Conservation (phyloP, 53 echinoderm and acorn worm genomes). For the Mesocentrotus franciscanus region DNA sequence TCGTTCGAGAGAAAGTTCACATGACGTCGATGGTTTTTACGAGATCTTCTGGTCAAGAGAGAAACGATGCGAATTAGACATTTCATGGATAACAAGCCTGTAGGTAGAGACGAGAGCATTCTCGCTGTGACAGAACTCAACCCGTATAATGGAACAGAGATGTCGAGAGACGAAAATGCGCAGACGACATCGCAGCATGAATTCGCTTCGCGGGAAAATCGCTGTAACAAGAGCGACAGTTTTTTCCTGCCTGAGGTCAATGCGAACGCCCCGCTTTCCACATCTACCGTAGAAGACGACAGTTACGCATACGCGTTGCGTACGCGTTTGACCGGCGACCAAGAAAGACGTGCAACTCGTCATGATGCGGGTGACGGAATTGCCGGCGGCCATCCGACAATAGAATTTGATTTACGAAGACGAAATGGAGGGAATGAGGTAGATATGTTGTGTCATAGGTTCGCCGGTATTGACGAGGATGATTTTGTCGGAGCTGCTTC, state of each 20-base stretch:
- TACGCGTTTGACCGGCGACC: slow-evolving; percentile 2
- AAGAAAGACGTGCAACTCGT: neutral
- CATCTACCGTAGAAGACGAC: neutral
- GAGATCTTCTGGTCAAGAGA: slow-evolving; percentile 32
- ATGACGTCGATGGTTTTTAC: neutral
- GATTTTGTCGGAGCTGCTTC: slow-evolving; percentile 17
- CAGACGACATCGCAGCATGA: slow-evolving; percentile 21
- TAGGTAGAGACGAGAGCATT: slow-evolving; percentile 17
- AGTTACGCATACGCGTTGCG: neutral
- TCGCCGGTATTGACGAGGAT: slow-evolving; percentile 54
- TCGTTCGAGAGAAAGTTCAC: slow-evolving; percentile 20
- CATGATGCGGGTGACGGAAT: neutral
- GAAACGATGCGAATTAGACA: slow-evolving; percentile 57
- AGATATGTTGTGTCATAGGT: slow-evolving; percentile 42
- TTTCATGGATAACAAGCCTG: slow-evolving; percentile 63
- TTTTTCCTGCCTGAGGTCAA: slow-evolving; percentile 13
- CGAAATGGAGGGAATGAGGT: slow-evolving; percentile 10
- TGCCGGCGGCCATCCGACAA: neutral
- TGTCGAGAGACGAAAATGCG: slow-evolving; percentile 3
- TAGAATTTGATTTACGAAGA: slow-evolving; percentile 3
- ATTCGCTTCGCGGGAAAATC: neutral
- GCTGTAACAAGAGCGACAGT: neutral
- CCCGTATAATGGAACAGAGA: slow-evolving; percentile 17
- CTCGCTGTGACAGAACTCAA: neutral
- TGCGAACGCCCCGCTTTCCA: slow-evolving; percentile 28